phyloP scores from a whole-genome alignment of 2,113 vertebrate genomes.

The Archocentrus centrarchus region DNA sequence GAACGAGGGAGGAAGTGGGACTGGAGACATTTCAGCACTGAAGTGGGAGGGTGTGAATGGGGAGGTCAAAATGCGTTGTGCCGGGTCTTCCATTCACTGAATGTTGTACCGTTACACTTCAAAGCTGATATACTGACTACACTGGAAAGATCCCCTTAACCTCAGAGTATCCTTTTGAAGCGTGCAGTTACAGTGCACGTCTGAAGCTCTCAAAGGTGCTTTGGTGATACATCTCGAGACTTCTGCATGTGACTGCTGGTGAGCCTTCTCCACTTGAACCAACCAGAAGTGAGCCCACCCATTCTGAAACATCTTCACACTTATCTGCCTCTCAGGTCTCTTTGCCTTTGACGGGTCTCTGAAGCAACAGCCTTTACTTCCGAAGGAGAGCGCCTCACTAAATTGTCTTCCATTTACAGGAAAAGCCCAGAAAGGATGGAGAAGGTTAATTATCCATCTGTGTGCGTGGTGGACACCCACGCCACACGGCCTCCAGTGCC shows the following conservation, averaged over 20 bases:
- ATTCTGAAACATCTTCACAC: conserved; percentile 18
- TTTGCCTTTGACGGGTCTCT: not conserved
- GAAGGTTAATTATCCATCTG: conserved; percentile 56
- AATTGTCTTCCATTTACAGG: not conserved
- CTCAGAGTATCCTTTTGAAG: not conserved
- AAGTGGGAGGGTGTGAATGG: conserved; percentile 30
- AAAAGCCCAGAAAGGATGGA: conserved; percentile 52
- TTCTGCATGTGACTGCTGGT: conserved; percentile 13
- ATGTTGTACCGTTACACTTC: not conserved
- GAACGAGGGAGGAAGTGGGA: conserved; percentile 50
- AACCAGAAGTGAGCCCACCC: conserved; percentile 65
- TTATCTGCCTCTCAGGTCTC: not conserved
- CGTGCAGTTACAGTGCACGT: not conserved
- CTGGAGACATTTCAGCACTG: conserved; percentile 37
- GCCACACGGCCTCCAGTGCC: conserved; percentile 63
- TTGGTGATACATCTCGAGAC: conserved; percentile 21
- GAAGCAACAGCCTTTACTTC: conserved; percentile 9
- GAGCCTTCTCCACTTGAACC: conserved; percentile 10
- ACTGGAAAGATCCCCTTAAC: not conserved
- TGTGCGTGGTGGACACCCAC: conserved; percentile 81
- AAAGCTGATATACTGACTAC: not conserved
- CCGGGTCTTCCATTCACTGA: not conserved
- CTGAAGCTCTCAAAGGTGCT: not conserved
- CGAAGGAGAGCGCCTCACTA: not conserved
- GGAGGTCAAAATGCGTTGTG: not conserved